Percentiles rank a stretch among this genome's conserved stretches.
Conservation (phyloP, 1,140 invertebrate species). For the Cheumatopsyche charites region DNA sequence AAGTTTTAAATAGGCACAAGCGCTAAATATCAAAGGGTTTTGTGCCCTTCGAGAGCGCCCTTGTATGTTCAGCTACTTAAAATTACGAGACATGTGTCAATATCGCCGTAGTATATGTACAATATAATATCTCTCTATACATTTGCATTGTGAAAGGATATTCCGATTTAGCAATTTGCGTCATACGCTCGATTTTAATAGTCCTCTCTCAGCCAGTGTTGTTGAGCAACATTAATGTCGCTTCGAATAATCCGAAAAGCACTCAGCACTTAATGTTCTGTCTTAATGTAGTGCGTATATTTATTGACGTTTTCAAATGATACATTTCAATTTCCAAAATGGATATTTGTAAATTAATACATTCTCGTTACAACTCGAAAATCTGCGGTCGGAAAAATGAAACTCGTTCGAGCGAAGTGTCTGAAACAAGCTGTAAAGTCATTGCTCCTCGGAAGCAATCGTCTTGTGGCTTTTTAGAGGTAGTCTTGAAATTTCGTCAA, state of each 20-base stretch:
- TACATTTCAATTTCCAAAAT: background rate
- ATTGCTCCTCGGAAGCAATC: background rate
- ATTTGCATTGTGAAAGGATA: background rate
- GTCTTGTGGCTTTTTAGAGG: background rate
- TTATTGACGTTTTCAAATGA: too few species aligned
- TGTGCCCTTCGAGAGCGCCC: background rate
- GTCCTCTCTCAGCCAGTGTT: background rate
- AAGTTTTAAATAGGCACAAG: background rate
- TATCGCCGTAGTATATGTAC: too few species aligned
- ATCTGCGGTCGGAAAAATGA: background rate
- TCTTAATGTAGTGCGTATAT: too few species aligned
- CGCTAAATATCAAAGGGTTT: background rate
- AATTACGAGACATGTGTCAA: too few species aligned
- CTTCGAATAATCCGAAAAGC: too few species aligned
- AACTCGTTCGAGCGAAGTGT: background rate
- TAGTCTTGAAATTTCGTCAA: constrained; percentile 28
- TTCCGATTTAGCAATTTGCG: background rate
- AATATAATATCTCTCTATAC: too few species aligned
- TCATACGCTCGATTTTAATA: background rate
- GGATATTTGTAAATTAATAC: background rate
- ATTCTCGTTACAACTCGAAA: background rate
- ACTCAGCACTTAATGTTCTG: too few species aligned
- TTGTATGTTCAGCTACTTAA: background rate
- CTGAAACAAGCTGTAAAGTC: background rate
- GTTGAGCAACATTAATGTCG: background rate